These are phyloP conservation scores for Oryzaephilus surinamensis DNA, from an alignment of 1,140 invertebrate species.

Conservation along the genomic window DNA sequence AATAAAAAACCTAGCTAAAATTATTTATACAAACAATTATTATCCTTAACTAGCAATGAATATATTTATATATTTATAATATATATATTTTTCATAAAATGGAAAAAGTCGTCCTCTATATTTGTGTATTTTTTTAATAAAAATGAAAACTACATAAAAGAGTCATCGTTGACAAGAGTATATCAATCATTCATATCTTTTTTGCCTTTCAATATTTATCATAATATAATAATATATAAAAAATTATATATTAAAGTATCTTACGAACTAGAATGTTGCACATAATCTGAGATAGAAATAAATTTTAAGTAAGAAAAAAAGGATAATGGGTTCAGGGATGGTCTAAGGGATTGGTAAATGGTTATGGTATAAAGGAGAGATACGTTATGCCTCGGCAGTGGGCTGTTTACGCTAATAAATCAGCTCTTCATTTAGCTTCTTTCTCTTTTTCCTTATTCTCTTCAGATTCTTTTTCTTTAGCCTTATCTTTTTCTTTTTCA, in stretches of 20 bases:
- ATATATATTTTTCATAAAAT: no score
- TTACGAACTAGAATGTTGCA: constrained; percentile 31
- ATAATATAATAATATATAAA: constrained; percentile 10
- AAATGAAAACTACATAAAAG: constrained; percentile 32
- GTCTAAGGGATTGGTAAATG: no score
- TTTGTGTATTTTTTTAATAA: no score
- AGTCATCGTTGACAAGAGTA: constrained; percentile 22
- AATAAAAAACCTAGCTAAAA: constrained; percentile 35
- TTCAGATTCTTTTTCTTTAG: constrained; percentile 57
- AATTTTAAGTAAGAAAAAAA: constrained; percentile 13
- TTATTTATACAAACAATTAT: constrained; percentile 36
- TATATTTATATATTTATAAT: no score
- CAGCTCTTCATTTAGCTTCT: constrained; percentile 45
- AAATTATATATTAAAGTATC: constrained; percentile 18
- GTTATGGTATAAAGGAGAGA: no score
- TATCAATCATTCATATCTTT: no score
- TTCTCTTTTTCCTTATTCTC: constrained; percentile 66
- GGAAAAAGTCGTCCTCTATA: constrained; percentile 30
- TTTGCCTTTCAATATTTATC: constrained; percentile 12
- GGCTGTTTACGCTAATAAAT: constrained; percentile 13
- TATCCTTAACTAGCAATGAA: constrained; percentile 32
- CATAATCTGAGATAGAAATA: constrained; percentile 21
- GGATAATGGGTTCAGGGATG: no score
- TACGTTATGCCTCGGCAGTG: constrained; percentile 25
- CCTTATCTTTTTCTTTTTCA: constrained; percentile 53